Evolutionary conservation across 2,888 invertebrate genomes (phyloP), one percentile per base, ranked within the genome.

Genomic region (Amiota communis): DNA sequence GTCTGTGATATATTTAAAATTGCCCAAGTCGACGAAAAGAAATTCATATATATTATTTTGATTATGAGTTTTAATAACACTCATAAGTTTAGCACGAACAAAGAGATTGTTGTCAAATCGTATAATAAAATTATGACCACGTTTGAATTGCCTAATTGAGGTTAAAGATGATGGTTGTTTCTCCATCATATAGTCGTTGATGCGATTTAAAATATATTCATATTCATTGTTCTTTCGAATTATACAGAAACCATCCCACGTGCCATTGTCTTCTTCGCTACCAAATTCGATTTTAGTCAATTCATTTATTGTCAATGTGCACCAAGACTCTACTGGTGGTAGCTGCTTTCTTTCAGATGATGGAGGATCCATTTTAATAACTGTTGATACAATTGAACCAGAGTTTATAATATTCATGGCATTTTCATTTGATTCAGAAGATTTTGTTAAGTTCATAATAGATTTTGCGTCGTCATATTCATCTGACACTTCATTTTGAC

Each of bases 271-370:
- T 1, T 57, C 71, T 56, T 79, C 79, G 63, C 77, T 77, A 9
- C 80, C 80, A 59, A 81, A 77, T 74, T 82, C 78, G 36, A 82
- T 79, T 72, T 79, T 79, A 13, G 74, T 73, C 13, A 78, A 23
- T 72, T 76, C 68, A 69, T 79, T 71, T 23, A 82, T 17, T 1
- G 76, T 68, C 11, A 81, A 70, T 47, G 48, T 15, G 1, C 73
- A 74, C 81, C 81, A 81, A 0, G 56, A 49, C 64, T 81, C 81
- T 23, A 4, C 17, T 11, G n/a, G 2, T 36, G n/a, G n/a, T n/a
- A n/a, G n/a, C n/a, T 36, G 36, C 36, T 36, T 36, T 6, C 36
- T 36, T 36, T 6, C 36, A 36, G 3, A 36, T 36, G 36, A 36
- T 36, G 36, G 36, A 36, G 36, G 2, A 2, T 36, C 36, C 2